phyloP scores from a whole-genome alignment of 2,113 vertebrate species.

The Centropristis striata region DNA sequence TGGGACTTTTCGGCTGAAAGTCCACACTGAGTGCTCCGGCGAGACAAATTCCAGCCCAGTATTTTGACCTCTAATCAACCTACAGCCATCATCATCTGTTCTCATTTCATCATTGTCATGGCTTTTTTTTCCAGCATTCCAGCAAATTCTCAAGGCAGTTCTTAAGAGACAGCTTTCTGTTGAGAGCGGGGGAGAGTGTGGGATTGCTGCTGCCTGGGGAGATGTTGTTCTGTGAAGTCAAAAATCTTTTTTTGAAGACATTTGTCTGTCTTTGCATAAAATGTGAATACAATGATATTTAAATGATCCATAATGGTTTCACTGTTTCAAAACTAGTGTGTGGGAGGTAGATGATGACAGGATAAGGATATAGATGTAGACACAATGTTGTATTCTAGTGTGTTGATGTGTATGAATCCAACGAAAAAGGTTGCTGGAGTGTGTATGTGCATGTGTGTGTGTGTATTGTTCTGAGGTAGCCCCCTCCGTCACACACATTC shows the following conservation, averaged over 20 bases:
- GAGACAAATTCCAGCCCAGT: slow-evolving; percentile 45
- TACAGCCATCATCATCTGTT: slow-evolving; percentile 55
- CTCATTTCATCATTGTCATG: slow-evolving; percentile 60
- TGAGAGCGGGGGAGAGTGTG: slow-evolving; percentile 66
- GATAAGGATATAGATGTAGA: slow-evolving; percentile 49
- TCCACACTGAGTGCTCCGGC: slow-evolving; percentile 33
- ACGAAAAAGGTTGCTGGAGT: slow-evolving; percentile 21
- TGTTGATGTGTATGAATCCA: slow-evolving; percentile 28
- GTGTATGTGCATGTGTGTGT: slow-evolving; percentile 15
- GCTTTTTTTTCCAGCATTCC: slow-evolving; percentile 68
- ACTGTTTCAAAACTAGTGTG: slow-evolving; percentile 54
- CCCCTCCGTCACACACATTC: slow-evolving; percentile 54
- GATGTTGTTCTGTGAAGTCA: slow-evolving; percentile 64
- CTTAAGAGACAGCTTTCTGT: slow-evolving; percentile 57
- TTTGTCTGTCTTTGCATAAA: slow-evolving; percentile 47
- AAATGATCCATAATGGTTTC: slow-evolving; percentile 69
- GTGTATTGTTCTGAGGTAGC: slow-evolving; percentile 55
- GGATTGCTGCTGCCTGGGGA: slow-evolving; percentile 70
- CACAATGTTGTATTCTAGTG: slow-evolving; percentile 23
- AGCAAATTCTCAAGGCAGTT: slow-evolving; percentile 68
- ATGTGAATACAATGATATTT: slow-evolving; percentile 64
- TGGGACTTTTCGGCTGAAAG: slow-evolving; percentile 42
- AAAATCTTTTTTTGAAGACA: slow-evolving; percentile 46
- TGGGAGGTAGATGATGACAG: slow-evolving; percentile 59
- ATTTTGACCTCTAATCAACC: slow-evolving; percentile 62